Conservation (phyloP, 2,888 invertebrate species). For the Brachypterus glaber region DNA sequence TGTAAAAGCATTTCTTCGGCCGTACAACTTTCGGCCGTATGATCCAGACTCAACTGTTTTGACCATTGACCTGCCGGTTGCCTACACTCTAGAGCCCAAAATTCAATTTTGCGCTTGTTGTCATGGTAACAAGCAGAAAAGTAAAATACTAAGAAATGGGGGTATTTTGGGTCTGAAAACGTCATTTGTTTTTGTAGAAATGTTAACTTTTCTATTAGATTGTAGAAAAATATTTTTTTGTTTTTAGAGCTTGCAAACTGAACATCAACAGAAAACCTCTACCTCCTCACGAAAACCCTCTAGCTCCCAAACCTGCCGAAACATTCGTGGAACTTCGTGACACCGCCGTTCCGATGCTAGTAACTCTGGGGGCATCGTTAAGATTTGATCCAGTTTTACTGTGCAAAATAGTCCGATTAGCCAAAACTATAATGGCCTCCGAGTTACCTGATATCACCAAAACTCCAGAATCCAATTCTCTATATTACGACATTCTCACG, state of each 20-base stretch:
- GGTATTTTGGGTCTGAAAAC: too few species aligned
- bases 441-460: conserved; percentile 27
- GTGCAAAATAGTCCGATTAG: conserved; percentile 66
- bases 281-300: conserved; percentile 43
- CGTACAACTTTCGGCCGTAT: too few species aligned
- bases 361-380: conserved; percentile 77
- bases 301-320: conserved; percentile 58
- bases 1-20: too few species aligned
- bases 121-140: too few species aligned
- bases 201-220: too few species aligned
- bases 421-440: conserved; percentile 36
- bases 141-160: too few species aligned
- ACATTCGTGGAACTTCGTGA: conserved; percentile 64
- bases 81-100: too few species aligned
- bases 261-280: conserved; percentile 55
- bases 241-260: conserved; percentile 61
- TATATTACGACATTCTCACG: conserved; percentile 77
- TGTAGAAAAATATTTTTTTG: too few species aligned
- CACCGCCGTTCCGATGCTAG: conserved; percentile 75
- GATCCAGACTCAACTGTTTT: too few species aligned
- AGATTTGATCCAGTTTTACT: conserved; percentile 81
- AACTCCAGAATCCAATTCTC: conserved; percentile 42
- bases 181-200: too few species aligned
- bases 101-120: too few species aligned
- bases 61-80: too few species aligned